Evolutionary conservation across 2,113 vertebrate genomes (phyloP).

Genomic region (Quiscalus mexicanus): DNA sequence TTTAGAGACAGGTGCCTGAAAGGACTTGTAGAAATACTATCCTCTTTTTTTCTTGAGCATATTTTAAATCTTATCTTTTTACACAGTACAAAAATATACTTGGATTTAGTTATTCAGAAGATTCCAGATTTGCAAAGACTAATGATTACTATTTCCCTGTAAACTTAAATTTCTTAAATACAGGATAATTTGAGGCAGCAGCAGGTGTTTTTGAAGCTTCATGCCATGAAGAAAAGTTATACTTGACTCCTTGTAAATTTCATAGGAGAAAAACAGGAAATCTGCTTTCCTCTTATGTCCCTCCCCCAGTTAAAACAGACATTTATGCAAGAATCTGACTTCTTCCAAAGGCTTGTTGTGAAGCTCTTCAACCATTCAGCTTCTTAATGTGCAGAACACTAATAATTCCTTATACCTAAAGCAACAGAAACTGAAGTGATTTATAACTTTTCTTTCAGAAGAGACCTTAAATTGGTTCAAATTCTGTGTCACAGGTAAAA

Average conservation of each 20-base stretch:
- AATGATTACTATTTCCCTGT: neutral
- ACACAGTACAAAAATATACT: neutral
- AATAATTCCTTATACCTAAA: neutral
- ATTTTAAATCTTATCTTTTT: neutral
- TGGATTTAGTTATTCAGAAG: neutral
- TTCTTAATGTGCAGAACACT: neutral
- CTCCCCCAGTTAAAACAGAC: neutral
- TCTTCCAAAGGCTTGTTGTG: neutral
- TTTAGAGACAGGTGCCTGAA: neutral
- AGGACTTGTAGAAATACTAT: neutral
- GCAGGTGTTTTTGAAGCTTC: neutral
- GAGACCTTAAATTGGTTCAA: neutral
- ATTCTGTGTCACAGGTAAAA: neutral
- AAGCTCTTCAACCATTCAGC: neutral
- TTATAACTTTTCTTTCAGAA: neutral
- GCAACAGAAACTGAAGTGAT: neutral
- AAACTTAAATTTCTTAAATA: neutral
- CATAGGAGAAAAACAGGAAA: neutral
- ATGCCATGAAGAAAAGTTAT: neutral
- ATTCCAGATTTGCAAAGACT: neutral
- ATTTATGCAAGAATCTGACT: neutral
- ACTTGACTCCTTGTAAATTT: neutral
- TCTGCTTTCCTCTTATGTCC: neutral
- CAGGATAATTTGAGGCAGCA: neutral
- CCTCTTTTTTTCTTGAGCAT: neutral